Percentiles rank a stretch among this genome's conserved stretches.
Conservation (phyloP, 1,140 invertebrate genomes). For the Lasioglossum albipes region DNA sequence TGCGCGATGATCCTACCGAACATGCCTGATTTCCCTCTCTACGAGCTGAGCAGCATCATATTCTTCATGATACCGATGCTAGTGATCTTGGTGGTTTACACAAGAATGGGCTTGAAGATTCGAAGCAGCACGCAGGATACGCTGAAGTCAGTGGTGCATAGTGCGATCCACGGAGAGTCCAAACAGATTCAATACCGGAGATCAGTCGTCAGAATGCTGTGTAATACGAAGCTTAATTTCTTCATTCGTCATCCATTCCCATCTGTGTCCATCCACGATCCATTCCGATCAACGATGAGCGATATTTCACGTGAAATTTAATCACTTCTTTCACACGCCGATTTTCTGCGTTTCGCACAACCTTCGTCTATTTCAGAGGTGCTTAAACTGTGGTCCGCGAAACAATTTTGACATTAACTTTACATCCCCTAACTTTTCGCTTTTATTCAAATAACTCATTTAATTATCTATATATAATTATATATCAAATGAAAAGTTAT, state of each 20-base stretch:
- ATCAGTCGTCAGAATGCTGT: slow-evolving; percentile 87
- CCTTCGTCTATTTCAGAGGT: no score
- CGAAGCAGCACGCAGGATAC: slow-evolving; percentile 80
- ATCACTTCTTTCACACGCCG: no score
- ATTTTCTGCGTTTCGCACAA: no score
- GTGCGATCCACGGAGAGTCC: slow-evolving; percentile 84
- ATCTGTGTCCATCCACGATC: not conserved
- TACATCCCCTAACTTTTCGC: no score
- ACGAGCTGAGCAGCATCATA: slow-evolving; percentile 88
- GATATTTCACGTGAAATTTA: no score
- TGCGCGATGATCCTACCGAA: slow-evolving; percentile 86
- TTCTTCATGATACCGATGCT: slow-evolving; percentile 91
- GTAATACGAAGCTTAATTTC: slow-evolving; percentile 27
- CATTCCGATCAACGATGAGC: no score
- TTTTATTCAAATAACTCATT: no score
- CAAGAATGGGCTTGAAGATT: slow-evolving; percentile 86
- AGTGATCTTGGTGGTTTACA: slow-evolving; percentile 87
- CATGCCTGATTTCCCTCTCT: slow-evolving; percentile 83
- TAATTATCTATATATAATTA: no score
- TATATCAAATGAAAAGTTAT: no score
- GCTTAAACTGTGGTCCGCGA: no score
- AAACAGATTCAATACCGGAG: slow-evolving; percentile 85
- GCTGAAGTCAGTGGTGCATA: slow-evolving; percentile 80
- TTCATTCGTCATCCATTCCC: not conserved
- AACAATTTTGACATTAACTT: no score